Base-by-base conservation (phyloP, 2,797 vertebrate genomes). In the Anniella stebbinsi region DNA sequence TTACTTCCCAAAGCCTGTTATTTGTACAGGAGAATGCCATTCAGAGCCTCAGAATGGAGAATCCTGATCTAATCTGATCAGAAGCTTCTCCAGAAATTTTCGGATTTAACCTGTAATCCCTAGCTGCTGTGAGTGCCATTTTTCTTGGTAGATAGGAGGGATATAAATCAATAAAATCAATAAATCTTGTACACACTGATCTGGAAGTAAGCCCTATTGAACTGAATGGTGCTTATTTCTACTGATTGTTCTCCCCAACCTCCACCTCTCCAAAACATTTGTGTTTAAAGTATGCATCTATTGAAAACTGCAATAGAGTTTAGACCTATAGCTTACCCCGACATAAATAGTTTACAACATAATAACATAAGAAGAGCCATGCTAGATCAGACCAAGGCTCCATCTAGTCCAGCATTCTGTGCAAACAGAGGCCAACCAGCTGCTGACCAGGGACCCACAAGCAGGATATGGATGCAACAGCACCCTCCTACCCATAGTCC, bases 241-340 rank as follows among this genome's bases (percentile, higher is more conserved):
- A 28, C 67, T 70, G 90, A 91, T 92, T 89, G 41, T 86, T 95
- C 94, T 93, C 86, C 87, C 88, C 82, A 87, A 88, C 90, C 77
- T 87, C 86, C 90, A 70, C 88, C 84, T 78, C 54, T 36, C 67
- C 93, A 85, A 91, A 57, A 21, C 80, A 41, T 90, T 94, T 88
- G 57, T 87, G 92, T 90, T 89, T 87, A 38, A 63, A 63, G n/a
- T 17, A 30, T 51, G 48, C 48, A n/a, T 80, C 48, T 48, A 54
- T 18, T 54, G 77, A 80, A 54, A 80, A 80, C 4, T 80, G 28
- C 23, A 12, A 33, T 54, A 54, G 4, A 80, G 13, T 54, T 80
- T 28, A 75, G 4, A 75, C 3, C 72, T 41, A 28, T 67, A 30
- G 66, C 28, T 17, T 17, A 13, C 72, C 36, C n/a, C 5, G n/a